phyloP scores from a whole-genome alignment of 2,888 invertebrate genomes.

The Cephus rjabovi region DNA sequence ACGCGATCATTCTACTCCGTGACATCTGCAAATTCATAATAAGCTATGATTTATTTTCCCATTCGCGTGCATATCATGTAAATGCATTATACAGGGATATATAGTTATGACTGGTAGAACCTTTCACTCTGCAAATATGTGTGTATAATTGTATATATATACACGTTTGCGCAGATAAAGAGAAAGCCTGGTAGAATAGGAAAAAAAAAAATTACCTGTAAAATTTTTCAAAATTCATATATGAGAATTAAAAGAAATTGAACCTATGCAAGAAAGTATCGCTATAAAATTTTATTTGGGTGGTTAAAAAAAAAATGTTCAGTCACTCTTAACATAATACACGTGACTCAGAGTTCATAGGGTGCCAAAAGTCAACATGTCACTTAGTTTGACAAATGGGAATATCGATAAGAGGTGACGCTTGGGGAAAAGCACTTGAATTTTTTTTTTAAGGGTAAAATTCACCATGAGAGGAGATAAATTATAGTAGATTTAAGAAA shows the following conservation, averaged over 20 bases:
- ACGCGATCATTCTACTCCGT: conserved; percentile 35
- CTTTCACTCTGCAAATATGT: background rate
- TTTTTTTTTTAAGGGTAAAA: no score
- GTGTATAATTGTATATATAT: no score
- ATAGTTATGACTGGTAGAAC: background rate
- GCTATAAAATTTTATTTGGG: background rate
- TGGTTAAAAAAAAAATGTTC: background rate
- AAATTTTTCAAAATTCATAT: background rate
- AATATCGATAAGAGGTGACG: background rate
- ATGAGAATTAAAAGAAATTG: background rate
- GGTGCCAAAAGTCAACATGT: background rate
- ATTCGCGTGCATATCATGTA: conserved; percentile 36
- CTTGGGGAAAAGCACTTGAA: background rate
- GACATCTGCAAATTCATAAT: conserved; percentile 42
- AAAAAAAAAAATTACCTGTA: background rate
- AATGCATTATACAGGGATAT: conserved; percentile 14
- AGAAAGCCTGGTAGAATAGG: background rate
- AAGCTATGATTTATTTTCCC: conserved; percentile 39
- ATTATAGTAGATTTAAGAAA: background rate
- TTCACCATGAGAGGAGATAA: no score
- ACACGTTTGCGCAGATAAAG: background rate
- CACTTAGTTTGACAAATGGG: background rate
- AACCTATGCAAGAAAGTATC: background rate
- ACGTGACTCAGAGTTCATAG: background rate
- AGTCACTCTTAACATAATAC: background rate